Conservation (phyloP, 1,140 invertebrate species). For the Camponotus pennsylvanicus region DNA sequence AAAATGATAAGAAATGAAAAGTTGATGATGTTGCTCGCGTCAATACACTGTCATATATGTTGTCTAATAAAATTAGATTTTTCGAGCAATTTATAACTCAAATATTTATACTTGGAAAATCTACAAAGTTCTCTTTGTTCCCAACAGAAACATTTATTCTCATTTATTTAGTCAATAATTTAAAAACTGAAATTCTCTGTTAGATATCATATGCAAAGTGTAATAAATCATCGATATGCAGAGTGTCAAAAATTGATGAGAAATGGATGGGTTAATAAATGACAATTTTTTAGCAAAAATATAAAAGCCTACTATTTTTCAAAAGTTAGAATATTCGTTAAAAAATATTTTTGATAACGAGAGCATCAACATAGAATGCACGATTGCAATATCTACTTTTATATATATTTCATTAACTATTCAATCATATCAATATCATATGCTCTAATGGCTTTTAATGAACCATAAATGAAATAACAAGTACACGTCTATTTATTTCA, state of each 20-base stretch:
- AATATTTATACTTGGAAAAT: neutral
- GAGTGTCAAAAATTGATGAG: neutral
- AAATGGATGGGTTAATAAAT: neutral
- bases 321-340: neutral
- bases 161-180: neutral
- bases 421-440: neutral
- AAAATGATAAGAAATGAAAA: constrained; percentile 29
- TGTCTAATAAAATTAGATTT: neutral
- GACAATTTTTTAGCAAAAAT: neutral
- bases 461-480: neutral
- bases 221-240: neutral
- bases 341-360: neutral
- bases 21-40: constrained; percentile 5
- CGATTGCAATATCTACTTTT: neutral
- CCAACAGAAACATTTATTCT: neutral
- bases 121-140: neutral
- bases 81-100: neutral
- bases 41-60: neutral
- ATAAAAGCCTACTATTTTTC: neutral
- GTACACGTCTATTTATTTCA: neutral
- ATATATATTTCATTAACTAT: neutral
- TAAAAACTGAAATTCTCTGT: neutral
- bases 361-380: neutral
- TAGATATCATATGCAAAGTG: neutral
- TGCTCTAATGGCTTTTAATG: neutral